These are phyloP conservation scores for Petrocephalus schoutedeni DNA, from an alignment of 2,797 vertebrate genomes.

Conservation along the genomic window DNA sequence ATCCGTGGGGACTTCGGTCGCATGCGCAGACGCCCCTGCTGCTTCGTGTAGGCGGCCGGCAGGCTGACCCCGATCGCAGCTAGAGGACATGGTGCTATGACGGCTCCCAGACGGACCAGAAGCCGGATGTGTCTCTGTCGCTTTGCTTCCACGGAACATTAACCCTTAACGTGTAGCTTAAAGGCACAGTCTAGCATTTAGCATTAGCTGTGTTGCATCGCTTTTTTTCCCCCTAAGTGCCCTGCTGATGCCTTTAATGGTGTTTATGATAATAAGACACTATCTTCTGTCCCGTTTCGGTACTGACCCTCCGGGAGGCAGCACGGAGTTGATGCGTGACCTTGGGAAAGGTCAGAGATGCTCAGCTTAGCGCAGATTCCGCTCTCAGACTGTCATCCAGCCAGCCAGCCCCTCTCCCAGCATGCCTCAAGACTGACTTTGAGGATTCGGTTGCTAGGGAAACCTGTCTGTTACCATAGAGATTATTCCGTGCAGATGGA, in stretches of 20 bases:
- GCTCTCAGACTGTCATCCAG: conserved; percentile 64
- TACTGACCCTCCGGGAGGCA: background rate
- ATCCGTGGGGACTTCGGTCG: background rate
- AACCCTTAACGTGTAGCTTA: background rate
- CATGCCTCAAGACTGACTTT: conserved; percentile 67
- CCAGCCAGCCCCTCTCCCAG: conserved; percentile 61
- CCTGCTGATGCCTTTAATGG: background rate
- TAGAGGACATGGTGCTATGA: background rate
- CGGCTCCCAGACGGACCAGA: no score
- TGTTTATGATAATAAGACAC: background rate
- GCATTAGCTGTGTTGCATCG: background rate
- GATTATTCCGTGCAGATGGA: conserved; percentile 73
- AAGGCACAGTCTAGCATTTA: background rate
- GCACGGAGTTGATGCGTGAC: conserved; percentile 45
- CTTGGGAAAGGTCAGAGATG: conserved; percentile 74
- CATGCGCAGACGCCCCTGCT: background rate
- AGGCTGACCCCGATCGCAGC: background rate
- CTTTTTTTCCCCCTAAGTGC: background rate
- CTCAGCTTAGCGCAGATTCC: conserved; percentile 53
- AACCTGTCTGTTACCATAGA: conserved; percentile 71
- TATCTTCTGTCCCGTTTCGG: background rate
- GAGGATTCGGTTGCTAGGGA: conserved; percentile 72
- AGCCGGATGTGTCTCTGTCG: no score
- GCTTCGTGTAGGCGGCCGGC: background rate
- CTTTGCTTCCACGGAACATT: background rate